phyloP scores from a whole-genome alignment of 2,888 invertebrate genomes.

The Ophion obscuratus region DNA sequence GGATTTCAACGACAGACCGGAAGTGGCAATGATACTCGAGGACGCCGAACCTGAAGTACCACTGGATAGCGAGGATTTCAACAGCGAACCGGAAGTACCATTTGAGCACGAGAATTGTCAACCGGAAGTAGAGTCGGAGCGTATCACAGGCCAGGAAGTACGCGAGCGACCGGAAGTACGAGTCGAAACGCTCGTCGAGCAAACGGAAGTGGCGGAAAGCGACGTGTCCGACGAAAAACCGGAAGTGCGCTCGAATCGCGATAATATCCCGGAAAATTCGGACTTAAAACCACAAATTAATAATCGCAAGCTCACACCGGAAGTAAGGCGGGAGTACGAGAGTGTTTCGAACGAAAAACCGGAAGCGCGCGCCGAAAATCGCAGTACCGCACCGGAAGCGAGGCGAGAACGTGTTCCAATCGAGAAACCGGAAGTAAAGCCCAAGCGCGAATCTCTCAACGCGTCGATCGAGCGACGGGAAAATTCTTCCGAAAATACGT shows the following conservation, averaged over 20 bases:
- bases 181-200: neutral
- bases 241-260: neutral
- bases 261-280: no score
- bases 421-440: neutral
- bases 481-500: neutral
- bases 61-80: neutral
- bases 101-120: neutral
- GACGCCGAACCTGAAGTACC: neutral
- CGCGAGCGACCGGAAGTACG: no score
- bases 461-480: neutral
- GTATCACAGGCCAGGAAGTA: neutral
- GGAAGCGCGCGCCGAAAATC: neutral
- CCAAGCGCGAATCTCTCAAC: no score
- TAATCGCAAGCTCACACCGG: no score
- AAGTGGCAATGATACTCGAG: neutral
- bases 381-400: no score
- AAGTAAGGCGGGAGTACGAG: no score
- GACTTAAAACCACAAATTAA: no score
- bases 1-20: neutral
- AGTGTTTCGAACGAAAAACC: neutral
- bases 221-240: neutral
- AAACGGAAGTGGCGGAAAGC: neutral
- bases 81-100: neutral
- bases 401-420: neutral
- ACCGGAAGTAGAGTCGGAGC: neutral